Base-by-base conservation (phyloP, 1,140 invertebrate species). In the Polypedilum vanderplanki region DNA sequence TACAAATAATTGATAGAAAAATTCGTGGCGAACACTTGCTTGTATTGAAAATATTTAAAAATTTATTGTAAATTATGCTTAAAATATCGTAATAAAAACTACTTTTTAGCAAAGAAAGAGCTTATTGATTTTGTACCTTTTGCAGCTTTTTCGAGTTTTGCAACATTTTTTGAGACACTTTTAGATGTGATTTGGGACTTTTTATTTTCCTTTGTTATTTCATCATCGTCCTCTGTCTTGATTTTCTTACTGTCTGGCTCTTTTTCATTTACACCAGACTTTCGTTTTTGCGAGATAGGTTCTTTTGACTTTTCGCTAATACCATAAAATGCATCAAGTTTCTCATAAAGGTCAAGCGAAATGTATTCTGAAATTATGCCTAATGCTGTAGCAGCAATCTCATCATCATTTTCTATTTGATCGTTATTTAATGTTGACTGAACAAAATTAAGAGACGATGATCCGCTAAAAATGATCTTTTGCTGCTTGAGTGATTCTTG, bases 111-210 rank as follows among this genome's bases (percentile, higher is more conserved):
- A 79, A 93, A 92, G 82, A 91, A 92, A 73, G 87, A 89, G 24
- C 88, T 87, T 79, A 93, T 91, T 78, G 85, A 91, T 83, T 91
- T 92, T 20, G 88, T 89, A 65, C 90, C 89, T 78, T 84, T 85
- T 24, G 91, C 91, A 75, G 90, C 89, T 79, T 91, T 92, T 77
- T 90, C 87, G 80, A 88, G 83, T 1, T 89, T 86, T 77, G 90
- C 88, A 79, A 91, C 90, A 81, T 92, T 93, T 20, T 89, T 85
- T 15, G 85, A 84, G 22, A 85, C 75, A 7, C 79, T 77, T 40
- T 84, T 79, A 75, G 83, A 79, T 80, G 88, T 33, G 24, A 33
- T 88, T 20, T 40, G 75, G 10, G 17, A 75, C 70, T 75, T 77
- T 75, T 75, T 75, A 40, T 20, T 74, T 64, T 75, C 77, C 77